Evolutionary conservation across 2,113 vertebrate genomes (phyloP).

Genomic region (Hymenochirus boettgeri): DNA sequence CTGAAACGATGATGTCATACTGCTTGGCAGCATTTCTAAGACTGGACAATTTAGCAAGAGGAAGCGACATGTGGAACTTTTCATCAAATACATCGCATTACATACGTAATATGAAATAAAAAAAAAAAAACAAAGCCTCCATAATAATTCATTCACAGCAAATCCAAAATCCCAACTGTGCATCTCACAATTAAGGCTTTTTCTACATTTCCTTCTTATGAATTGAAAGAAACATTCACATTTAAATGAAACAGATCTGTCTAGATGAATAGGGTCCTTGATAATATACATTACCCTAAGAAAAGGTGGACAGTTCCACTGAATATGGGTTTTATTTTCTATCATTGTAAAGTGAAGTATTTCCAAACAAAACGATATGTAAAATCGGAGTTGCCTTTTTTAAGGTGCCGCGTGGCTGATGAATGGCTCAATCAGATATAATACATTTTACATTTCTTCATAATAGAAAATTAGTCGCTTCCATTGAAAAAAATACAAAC

Average conservation of each 20-base stretch:
- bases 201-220: slow-evolving; percentile 7
- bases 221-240: slow-evolving; percentile 19
- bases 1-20: too few species aligned
- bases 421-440: slow-evolving; percentile 11
- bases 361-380: slow-evolving; percentile 1
- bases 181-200: slow-evolving; percentile 19
- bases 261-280: slow-evolving; percentile 23
- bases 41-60: too few species aligned
- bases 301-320: slow-evolving; percentile 14
- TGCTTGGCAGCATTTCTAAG: too few species aligned
- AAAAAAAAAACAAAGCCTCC: too few species aligned
- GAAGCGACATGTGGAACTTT: too few species aligned
- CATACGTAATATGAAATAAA: too few species aligned
- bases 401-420: background rate
- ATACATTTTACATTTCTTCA: background rate
- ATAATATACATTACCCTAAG: slow-evolving; percentile 13
- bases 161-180: slow-evolving; percentile 11
- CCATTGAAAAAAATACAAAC: too few species aligned
- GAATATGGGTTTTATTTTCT: slow-evolving; percentile 5
- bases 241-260: slow-evolving; percentile 20
- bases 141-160: slow-evolving; percentile 2
- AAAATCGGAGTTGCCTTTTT: slow-evolving; percentile 12
- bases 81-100: too few species aligned
- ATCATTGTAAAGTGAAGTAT: slow-evolving; percentile 4
- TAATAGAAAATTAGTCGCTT: background rate